Percentiles rank a stretch among this genome's conserved stretches.
These are phyloP conservation scores for Argynnis bischoffii DNA, from an alignment of 2,888 invertebrate genomes.

Conservation along the genomic window DNA sequence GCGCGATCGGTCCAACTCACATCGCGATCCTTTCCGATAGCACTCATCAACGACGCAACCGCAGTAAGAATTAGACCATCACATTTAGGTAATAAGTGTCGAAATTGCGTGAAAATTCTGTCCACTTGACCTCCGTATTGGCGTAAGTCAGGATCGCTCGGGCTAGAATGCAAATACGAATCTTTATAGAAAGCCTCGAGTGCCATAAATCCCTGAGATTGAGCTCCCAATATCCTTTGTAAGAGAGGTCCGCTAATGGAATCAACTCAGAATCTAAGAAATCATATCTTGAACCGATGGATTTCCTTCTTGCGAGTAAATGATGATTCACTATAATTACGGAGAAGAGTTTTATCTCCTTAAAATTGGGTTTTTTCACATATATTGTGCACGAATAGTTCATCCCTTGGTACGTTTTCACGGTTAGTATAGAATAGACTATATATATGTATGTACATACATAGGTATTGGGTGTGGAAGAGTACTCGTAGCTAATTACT, in stretches of 20 bases:
- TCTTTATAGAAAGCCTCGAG: constrained; percentile 59
- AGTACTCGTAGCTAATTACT: too few relatives aligned
- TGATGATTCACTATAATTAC: constrained; percentile 11
- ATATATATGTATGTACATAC: too few relatives aligned
- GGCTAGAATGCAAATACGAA: constrained; percentile 72
- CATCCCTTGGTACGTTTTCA: too few relatives aligned
- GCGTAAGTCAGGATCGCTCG: constrained; percentile 63
- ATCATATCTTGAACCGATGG: constrained; percentile 30
- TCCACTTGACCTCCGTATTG: constrained; percentile 56
- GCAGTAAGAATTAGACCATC: constrained; percentile 24
- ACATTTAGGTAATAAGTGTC: constrained; percentile 24
- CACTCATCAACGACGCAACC: constrained; percentile 24
- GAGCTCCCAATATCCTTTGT: constrained; percentile 69
- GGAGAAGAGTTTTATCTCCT: background rate
- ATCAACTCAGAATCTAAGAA: constrained; percentile 51
- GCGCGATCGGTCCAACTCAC: constrained; percentile 36
- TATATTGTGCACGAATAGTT: too few relatives aligned
- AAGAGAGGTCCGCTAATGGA: constrained; percentile 72
- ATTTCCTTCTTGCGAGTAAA: constrained; percentile 22
- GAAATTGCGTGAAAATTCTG: constrained; percentile 24
- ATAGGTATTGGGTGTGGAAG: too few relatives aligned
- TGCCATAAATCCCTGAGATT: constrained; percentile 61
- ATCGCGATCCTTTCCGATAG: constrained; percentile 39
- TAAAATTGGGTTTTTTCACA: background rate
- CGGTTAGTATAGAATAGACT: too few relatives aligned